Percentiles rank a stretch among this genome's conserved stretches.
Evolutionary conservation across 1,140 invertebrate genomes (phyloP).

Genomic region (Dryas iulia): DNA sequence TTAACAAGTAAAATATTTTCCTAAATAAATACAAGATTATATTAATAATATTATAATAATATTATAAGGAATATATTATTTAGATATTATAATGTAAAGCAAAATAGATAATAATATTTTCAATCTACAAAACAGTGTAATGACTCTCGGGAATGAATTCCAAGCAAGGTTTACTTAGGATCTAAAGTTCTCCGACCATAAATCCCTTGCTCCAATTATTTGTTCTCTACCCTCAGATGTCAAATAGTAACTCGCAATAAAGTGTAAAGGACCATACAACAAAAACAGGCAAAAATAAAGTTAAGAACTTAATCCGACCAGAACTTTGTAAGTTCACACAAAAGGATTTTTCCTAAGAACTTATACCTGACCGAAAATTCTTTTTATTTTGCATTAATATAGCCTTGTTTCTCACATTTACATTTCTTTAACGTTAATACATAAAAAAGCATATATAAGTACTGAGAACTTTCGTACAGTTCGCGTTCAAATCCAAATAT

Average conservation of each 20-base stretch:
- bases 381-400: neutral
- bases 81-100: too few species aligned
- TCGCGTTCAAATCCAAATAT: too few species aligned
- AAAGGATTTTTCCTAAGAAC: neutral
- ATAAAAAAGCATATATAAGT: too few species aligned
- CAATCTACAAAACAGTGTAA: slow-evolving; percentile 9
- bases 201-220: slow-evolving; percentile 67
- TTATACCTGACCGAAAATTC: neutral
- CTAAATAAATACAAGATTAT: too few species aligned
- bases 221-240: slow-evolving; percentile 49
- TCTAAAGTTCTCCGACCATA: slow-evolving; percentile 55
- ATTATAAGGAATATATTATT: too few species aligned
- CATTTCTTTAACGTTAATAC: too few species aligned
- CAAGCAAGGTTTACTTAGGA: slow-evolving; percentile 66
- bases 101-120: slow-evolving; percentile 8
- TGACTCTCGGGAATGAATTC: slow-evolving; percentile 42
- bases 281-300: slow-evolving; percentile 17
- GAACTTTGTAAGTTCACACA: neutral
- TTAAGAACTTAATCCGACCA: neutral
- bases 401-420: too few species aligned
- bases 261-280: slow-evolving; percentile 31
- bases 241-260: slow-evolving; percentile 30
- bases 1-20: too few species aligned
- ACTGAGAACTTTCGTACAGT: too few species aligned
- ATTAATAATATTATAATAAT: too few species aligned